Evolutionary conservation across 2,797 vertebrate species (phyloP).

Genomic region (Spinibarbus caldwelli): DNA sequence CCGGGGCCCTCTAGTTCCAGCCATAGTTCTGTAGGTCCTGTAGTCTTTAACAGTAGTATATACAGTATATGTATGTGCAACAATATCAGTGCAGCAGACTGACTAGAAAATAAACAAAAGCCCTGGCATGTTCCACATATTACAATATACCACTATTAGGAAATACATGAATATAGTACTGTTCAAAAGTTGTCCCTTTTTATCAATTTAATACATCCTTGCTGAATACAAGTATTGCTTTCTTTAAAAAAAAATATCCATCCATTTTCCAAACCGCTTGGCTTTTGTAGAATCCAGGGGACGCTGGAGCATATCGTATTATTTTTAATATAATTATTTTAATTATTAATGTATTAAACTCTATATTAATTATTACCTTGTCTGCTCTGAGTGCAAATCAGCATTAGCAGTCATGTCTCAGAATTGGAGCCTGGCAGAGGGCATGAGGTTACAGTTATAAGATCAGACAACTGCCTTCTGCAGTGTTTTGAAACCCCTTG

Average conservation of each 20-base stretch:
- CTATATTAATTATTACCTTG: neutral
- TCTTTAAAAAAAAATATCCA: neutral
- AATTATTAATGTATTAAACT: neutral
- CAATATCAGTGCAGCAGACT: too few relatives aligned
- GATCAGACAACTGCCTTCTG: conserved; percentile 17
- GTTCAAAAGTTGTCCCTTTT: neutral
- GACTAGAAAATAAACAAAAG: neutral
- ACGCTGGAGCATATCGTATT: neutral
- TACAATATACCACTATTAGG: too few relatives aligned
- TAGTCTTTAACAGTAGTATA: neutral
- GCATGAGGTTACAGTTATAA: conserved; percentile 25
- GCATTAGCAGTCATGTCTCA: neutral
- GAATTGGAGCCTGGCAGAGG: neutral
- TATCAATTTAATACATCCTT: neutral
- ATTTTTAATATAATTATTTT: neutral
- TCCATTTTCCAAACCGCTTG: neutral
- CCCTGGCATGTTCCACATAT: neutral
- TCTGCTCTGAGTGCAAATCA: neutral
- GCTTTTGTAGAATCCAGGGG: neutral
- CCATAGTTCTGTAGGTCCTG: neutral
- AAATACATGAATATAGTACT: neutral
- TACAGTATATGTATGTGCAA: neutral
- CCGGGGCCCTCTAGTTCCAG: too few relatives aligned
- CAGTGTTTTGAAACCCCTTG: conserved; percentile 2
- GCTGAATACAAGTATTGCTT: too few relatives aligned